Conservation (phyloP, 35 echinoderm and acorn worm genomes). For the Lytechinus variegatus region DNA sequence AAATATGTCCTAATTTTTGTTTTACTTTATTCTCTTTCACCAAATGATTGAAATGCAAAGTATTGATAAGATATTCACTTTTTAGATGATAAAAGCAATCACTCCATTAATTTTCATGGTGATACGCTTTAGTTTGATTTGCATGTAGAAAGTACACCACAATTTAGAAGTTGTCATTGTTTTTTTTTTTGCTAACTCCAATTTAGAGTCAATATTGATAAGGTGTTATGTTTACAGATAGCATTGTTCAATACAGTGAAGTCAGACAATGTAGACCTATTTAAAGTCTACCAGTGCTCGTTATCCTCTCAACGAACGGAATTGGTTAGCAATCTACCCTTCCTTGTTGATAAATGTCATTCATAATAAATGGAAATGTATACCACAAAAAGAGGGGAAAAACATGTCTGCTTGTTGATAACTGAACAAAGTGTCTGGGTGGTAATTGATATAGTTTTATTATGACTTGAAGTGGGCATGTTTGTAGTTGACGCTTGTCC, state of each 20-base stretch:
- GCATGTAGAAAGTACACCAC: too few species aligned
- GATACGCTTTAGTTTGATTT: too few species aligned
- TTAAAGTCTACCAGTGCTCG: neutral
- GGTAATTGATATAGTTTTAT: neutral
- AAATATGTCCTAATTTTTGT: too few species aligned
- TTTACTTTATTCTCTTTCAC: too few species aligned
- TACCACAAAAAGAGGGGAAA: neutral
- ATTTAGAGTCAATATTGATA: too few species aligned
- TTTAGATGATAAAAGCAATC: too few species aligned
- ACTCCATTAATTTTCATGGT: too few species aligned
- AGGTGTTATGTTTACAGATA: neutral
- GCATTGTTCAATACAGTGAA: neutral
- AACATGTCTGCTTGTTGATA: neutral
- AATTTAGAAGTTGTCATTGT: too few species aligned
- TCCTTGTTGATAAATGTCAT: constrained; percentile 3
- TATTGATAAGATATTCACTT: too few species aligned
- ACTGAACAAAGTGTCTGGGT: neutral
- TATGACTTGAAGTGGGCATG: neutral
- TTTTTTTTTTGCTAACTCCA: too few species aligned
- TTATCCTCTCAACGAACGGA: neutral
- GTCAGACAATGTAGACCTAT: neutral
- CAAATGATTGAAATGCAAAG: too few species aligned
- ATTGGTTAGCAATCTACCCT: neutral
- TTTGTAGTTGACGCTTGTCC: neutral
- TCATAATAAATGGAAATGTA: neutral